Evolutionary conservation across 2,888 invertebrate genomes (phyloP).

Genomic region (Platerodrilus igneus): DNA sequence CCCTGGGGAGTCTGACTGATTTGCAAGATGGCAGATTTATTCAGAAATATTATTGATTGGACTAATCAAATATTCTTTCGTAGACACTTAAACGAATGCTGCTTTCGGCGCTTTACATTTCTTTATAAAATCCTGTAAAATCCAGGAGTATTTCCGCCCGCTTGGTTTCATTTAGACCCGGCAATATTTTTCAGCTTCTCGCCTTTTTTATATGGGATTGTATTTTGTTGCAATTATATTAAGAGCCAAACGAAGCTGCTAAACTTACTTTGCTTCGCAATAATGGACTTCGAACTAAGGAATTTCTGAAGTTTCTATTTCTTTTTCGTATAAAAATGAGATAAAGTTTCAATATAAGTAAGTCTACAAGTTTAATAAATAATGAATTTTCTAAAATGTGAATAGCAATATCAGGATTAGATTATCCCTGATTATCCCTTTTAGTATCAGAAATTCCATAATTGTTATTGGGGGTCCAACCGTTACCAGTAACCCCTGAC

Average conservation of each 20-base stretch:
- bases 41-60: constrained; percentile 35
- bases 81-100: constrained; percentile 26
- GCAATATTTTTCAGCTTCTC: constrained; percentile 33
- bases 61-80: constrained; percentile 34
- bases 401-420: too few relatives aligned
- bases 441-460: too few relatives aligned
- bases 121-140: constrained; percentile 32
- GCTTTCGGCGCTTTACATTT: constrained; percentile 32
- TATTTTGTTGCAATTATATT: constrained; percentile 33
- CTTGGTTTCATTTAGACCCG: constrained; percentile 34
- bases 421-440: too few relatives aligned
- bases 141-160: constrained; percentile 32
- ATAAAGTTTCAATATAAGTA: too few relatives aligned
- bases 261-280: constrained; percentile 15
- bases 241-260: constrained; percentile 25
- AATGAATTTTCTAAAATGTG: too few relatives aligned
- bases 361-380: too few relatives aligned
- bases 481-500: too few relatives aligned
- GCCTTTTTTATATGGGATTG: constrained; percentile 34
- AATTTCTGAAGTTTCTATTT: too few relatives aligned
- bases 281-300: too few relatives aligned
- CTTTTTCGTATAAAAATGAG: too few relatives aligned
- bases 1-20: constrained; percentile 21
- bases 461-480: too few relatives aligned
- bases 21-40: constrained; percentile 25